These are phyloP conservation scores for Illadopsis cleaveri DNA, from an alignment of 2,113 vertebrate species.

Conservation along the genomic window DNA sequence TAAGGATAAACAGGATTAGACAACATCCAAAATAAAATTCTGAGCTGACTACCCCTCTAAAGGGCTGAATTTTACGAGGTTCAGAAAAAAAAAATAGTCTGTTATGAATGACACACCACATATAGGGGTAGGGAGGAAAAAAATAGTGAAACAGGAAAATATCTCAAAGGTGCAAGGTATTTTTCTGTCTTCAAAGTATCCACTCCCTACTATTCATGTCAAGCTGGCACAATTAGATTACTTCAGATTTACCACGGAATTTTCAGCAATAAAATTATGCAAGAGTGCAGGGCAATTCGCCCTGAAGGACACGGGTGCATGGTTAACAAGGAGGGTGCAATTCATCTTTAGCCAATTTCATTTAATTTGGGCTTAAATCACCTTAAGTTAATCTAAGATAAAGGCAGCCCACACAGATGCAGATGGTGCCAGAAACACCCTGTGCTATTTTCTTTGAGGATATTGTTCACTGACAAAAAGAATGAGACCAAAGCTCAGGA, in stretches of 20 bases:
- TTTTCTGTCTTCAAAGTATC: not conserved
- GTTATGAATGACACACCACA: not conserved
- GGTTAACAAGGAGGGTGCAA: not conserved
- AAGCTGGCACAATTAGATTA: not conserved
- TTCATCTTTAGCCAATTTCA: not conserved
- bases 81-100: not conserved
- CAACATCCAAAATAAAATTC: not conserved
- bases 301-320: not conserved
- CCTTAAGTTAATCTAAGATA: not conserved
- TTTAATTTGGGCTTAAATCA: constrained; percentile 1
- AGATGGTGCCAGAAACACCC: not conserved
- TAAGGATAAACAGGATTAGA: not conserved
- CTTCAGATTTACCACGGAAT: not conserved
- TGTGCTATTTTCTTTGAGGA: not conserved
- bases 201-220: not conserved
- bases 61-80: not conserved
- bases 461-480: not conserved
- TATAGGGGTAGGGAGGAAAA: not conserved
- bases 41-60: not conserved
- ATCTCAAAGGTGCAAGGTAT: not conserved
- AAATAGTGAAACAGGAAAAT: not conserved
- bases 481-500: not conserved
- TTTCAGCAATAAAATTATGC: not conserved
- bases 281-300: not conserved
- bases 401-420: not conserved